Base-by-base conservation (phyloP, 1,140 invertebrate species). In the Lineus longissimus region DNA sequence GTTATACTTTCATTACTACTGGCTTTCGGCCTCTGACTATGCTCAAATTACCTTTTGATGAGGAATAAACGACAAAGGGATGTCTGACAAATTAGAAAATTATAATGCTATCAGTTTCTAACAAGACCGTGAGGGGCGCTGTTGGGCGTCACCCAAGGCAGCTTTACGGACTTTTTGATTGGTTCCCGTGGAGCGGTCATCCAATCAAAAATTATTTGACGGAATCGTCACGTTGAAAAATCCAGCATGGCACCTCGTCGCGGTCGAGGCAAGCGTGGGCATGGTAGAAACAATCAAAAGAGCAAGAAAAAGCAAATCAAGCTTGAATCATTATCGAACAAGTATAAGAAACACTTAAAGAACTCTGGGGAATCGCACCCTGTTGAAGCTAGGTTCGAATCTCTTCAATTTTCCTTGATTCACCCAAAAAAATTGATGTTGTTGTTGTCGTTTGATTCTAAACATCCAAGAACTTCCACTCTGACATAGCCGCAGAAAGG, bases 351-450 rank as follows among this genome's bases (percentile, higher is more conserved):
- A 27, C 63, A 65, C 31, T 40, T 64, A 9, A 61, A 55, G 54
- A 51, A 61, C 17, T 59, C 62, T 33, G 69, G 69, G 17, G 69
- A 68, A 51, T 11, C 57, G 27, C 66, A 68, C 45, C 69, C 69
- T 0, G 54, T 61, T 15, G 66, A 70, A 9, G 36, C 27, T 25
- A 51, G 60, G 66, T 67, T 27, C 36, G n/a, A 62, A n/a, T n/a
- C n/a, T n/a, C n/a, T n/a, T n/a, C n/a, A n/a, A n/a, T n/a, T n/a
- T n/a, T n/a, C n/a, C n/a, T n/a, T n/a, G n/a, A n/a, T n/a, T n/a
- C n/a, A n/a, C n/a, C n/a, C n/a, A n/a, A n/a, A n/a, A n/a, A n/a
- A n/a, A n/a, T n/a, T n/a, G n/a, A n/a, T n/a, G n/a, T n/a, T n/a
- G n/a, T n/a, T n/a, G n/a, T n/a, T n/a, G n/a, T n/a, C n/a, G n/a